phyloP scores from a whole-genome alignment of 1,140 invertebrate genomes.

The Tetragonula clypearis region DNA sequence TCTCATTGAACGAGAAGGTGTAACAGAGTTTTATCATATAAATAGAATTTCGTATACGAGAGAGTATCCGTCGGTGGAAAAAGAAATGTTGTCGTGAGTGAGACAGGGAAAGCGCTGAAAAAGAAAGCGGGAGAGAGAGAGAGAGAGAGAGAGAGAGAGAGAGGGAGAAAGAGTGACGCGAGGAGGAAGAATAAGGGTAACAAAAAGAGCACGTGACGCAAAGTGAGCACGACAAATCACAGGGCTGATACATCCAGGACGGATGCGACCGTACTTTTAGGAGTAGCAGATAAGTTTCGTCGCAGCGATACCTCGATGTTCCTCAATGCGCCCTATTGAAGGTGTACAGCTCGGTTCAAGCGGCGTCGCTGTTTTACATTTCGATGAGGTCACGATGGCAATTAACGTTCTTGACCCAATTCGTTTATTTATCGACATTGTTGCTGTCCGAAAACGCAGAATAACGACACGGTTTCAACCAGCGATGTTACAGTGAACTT shows the following conservation, averaged over 20 bases:
- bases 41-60: not conserved
- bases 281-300: constrained; percentile 3
- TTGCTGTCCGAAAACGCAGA: not conserved
- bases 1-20: not conserved
- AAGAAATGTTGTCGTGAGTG: not conserved
- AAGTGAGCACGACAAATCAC: constrained; percentile 47
- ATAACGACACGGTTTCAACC: not conserved
- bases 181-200: not conserved
- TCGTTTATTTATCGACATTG: constrained; percentile 13
- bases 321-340: constrained; percentile 12
- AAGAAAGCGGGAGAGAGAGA: not conserved
- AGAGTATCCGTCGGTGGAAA: not conserved
- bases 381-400: not conserved
- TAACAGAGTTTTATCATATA: constrained; percentile 7
- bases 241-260: constrained; percentile 31
- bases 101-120: not conserved
- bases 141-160: not conserved
- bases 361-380: not conserved
- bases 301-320: constrained; percentile 8
- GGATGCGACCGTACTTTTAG: constrained; percentile 28
- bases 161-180: too few species aligned
- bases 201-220: not conserved
- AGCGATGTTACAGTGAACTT: too few species aligned
- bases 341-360: not conserved
- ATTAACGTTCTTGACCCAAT: constrained; percentile 33